Evolutionary conservation across 2,113 vertebrate species (phyloP).

Genomic region (Alosa alosa): DNA sequence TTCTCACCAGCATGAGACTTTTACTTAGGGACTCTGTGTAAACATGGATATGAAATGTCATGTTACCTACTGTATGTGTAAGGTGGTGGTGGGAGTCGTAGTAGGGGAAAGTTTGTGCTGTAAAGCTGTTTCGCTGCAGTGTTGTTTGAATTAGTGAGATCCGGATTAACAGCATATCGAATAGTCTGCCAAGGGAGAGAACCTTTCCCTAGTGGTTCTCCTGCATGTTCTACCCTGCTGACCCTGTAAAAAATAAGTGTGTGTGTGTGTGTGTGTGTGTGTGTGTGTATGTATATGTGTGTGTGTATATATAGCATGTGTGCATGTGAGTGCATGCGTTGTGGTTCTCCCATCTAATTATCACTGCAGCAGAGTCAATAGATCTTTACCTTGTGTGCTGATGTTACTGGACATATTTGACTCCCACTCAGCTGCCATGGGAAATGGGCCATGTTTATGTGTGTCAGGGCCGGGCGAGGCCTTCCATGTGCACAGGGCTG

Average conservation of each 20-base stretch:
- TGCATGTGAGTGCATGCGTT: neutral
- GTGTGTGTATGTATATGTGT: neutral
- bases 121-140: neutral
- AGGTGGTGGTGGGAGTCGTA: neutral
- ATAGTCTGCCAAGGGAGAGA: too few relatives aligned
- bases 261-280: neutral
- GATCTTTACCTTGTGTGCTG: neutral
- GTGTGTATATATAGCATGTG: neutral
- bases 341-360: neutral
- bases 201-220: too few relatives aligned
- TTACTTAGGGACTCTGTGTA: too few relatives aligned
- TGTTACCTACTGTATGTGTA: neutral
- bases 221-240: neutral
- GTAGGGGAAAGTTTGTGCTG: neutral
- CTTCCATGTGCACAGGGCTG: neutral
- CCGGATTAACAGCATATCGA: neutral
- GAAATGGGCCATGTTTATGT: neutral
- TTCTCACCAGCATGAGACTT: neutral
- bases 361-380: neutral
- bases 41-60: neutral
- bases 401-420: conserved; percentile 7
- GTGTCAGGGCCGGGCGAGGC: neutral
- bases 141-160: neutral
- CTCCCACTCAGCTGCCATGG: neutral
- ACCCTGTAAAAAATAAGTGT: neutral